Evolutionary conservation across 2,113 vertebrate genomes (phyloP).

Genomic region (Ploceus nigricollis): DNA sequence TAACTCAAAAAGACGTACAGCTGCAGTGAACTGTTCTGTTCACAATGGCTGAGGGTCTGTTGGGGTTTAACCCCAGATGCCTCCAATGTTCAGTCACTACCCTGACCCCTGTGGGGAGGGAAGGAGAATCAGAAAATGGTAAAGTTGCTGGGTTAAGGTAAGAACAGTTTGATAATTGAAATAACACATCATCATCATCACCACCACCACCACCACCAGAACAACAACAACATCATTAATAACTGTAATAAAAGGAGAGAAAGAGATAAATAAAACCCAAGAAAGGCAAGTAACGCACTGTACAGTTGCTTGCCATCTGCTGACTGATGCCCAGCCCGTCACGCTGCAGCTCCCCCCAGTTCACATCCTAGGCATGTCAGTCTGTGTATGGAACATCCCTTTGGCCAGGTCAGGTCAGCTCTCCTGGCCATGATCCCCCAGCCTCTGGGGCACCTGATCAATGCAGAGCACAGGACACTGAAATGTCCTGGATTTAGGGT

Average conservation of each 20-base stretch:
- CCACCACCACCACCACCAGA: not conserved
- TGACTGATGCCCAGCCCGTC: not conserved
- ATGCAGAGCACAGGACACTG: not conserved
- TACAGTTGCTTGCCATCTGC: not conserved
- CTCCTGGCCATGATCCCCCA: not conserved
- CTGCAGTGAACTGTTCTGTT: not conserved
- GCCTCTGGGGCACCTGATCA: fast-evolving
- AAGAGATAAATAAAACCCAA: not conserved
- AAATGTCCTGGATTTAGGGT: not conserved
- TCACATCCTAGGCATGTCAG: fast-evolving
- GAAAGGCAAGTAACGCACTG: not conserved
- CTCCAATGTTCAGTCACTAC: not conserved
- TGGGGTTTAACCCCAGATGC: not conserved
- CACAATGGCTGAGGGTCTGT: not conserved
- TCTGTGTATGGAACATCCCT: too few species aligned
- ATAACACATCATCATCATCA: not conserved
- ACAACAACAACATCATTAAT: not conserved
- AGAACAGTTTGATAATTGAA: not conserved
- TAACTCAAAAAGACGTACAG: not conserved
- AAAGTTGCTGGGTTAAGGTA: not conserved
- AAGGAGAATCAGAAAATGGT: not conserved
- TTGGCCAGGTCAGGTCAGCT: not conserved
- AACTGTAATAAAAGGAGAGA: not conserved
- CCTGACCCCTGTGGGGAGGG: too few species aligned
- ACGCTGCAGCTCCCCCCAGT: not conserved